These are phyloP conservation scores for Drosophila pseudoobscura DNA, from an alignment of 1,140 invertebrate species.

Conservation along the genomic window DNA sequence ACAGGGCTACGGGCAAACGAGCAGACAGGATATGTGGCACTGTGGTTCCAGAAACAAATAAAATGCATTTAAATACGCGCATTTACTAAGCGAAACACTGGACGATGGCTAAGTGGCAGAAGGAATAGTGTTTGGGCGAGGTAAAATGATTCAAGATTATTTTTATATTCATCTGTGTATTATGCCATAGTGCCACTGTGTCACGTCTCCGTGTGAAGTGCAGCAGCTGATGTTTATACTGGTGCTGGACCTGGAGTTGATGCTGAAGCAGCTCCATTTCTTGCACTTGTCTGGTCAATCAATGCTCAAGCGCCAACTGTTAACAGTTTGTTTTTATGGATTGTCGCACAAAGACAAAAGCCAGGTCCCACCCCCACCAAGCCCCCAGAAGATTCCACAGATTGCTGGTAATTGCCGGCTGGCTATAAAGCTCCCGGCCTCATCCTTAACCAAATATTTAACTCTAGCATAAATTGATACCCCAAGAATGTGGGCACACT, in stretches of 20 bases:
- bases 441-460: conserved; percentile 67
- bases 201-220: conserved; percentile 58
- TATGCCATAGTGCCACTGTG: conserved; percentile 28
- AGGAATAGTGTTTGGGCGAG: neutral
- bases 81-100: neutral
- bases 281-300: conserved; percentile 80
- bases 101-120: neutral
- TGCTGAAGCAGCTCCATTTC: conserved; percentile 58
- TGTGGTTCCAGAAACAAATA: conserved; percentile 1
- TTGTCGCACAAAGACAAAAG: conserved; percentile 74
- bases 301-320: conserved; percentile 68
- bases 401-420: conserved; percentile 66
- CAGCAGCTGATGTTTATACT: conserved; percentile 66
- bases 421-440: conserved; percentile 64
- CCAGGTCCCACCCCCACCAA: conserved; percentile 8
- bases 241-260: conserved; percentile 28
- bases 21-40: conserved; percentile 32
- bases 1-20: neutral
- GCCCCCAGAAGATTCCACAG: conserved; percentile 11
- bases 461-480: conserved; percentile 50
- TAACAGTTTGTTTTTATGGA: conserved; percentile 78
- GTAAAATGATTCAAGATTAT: neutral
- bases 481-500: conserved; percentile 21
- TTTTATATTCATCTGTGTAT: neutral
- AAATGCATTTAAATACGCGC: neutral